phyloP scores from a whole-genome alignment of 2,888 invertebrate genomes.

The Operophtera brumata region DNA sequence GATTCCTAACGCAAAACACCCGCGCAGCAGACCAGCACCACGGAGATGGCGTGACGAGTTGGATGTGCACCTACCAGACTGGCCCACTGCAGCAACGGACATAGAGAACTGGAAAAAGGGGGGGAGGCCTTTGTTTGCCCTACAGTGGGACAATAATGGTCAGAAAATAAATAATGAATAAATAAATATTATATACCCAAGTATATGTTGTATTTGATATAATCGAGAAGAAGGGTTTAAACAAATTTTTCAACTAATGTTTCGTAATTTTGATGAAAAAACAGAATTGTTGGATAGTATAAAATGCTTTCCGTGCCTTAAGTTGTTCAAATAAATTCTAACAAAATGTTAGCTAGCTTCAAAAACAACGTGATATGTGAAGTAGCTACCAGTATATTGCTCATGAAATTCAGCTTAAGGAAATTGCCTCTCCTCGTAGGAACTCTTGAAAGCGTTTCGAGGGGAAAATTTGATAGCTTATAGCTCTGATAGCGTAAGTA shows the following conservation, averaged over 20 bases:
- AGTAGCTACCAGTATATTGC: conserved; percentile 57
- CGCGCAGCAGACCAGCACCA: too few species aligned
- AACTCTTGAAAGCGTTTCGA: conserved; percentile 61
- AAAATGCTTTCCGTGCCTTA: conserved; percentile 16
- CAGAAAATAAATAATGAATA: too few species aligned
- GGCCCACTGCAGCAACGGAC: too few species aligned
- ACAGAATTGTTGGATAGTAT: background rate
- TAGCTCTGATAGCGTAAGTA: conserved; percentile 60
- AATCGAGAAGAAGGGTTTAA: background rate
- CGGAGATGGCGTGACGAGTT: too few species aligned
- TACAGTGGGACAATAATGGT: too few species aligned
- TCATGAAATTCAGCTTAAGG: conserved; percentile 77
- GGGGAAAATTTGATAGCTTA: conserved; percentile 75
- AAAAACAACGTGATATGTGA: conserved; percentile 65
- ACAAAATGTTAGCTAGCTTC: conserved; percentile 44
- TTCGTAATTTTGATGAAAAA: too few species aligned
- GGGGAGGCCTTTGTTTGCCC: too few species aligned
- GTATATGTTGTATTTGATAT: too few species aligned
- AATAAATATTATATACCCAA: too few species aligned
- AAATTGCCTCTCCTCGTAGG: conserved; percentile 70
- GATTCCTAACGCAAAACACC: too few species aligned
- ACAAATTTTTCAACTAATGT: background rate
- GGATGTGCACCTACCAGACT: too few species aligned
- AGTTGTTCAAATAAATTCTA: conserved; percentile 46
- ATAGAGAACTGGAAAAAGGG: too few species aligned